Conservation (phyloP, 2,113 vertebrate genomes). For the Donacobius atricapilla region DNA sequence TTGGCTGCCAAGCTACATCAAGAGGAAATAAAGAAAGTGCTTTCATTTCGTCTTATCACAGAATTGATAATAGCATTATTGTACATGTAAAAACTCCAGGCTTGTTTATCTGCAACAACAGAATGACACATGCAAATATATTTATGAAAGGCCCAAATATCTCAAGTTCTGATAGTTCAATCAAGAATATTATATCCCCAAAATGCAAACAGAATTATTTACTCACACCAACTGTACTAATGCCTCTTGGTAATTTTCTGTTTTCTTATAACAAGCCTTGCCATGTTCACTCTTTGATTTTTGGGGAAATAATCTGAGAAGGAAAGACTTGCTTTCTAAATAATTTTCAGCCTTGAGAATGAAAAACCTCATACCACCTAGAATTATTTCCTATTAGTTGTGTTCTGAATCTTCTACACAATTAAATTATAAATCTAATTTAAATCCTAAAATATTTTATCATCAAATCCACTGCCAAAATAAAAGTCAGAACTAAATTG, state of each 20-base stretch:
- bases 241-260: background rate
- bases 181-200: background rate
- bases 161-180: background rate
- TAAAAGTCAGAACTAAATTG: background rate
- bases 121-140: conserved; percentile 23
- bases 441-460: background rate
- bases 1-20: conserved; percentile 32
- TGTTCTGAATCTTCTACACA: background rate
- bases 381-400: background rate
- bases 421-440: background rate
- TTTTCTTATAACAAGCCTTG: background rate
- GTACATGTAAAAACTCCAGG: conserved; percentile 8
- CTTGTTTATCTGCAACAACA: conserved; percentile 11
- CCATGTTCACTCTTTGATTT: background rate
- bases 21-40: background rate
- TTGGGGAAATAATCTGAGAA: background rate
- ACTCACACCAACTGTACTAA: background rate
- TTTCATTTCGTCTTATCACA: conserved; percentile 37
- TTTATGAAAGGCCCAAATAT: conserved; percentile 1
- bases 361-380: background rate
- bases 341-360: background rate
- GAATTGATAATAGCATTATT: background rate
- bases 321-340: background rate
- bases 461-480: background rate
- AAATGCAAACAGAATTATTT: conserved; percentile 5